Evolutionary conservation across 2,113 vertebrate genomes (phyloP).

Genomic region (Piaya cayana): DNA sequence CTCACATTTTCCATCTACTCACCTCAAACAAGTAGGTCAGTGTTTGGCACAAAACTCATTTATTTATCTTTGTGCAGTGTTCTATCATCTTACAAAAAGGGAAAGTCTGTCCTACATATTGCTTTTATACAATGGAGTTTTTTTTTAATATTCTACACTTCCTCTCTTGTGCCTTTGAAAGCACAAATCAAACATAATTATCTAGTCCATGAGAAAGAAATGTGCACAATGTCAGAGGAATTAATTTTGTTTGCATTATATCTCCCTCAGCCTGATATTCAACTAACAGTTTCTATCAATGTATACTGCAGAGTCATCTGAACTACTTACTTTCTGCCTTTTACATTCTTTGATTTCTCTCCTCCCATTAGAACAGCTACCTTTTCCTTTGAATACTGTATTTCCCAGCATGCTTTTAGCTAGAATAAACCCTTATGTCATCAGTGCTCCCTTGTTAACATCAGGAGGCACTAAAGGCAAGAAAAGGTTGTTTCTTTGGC

Average conservation of each 20-base stretch:
- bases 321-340: not conserved
- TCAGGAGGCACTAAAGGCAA: not conserved
- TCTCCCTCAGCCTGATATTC: not conserved
- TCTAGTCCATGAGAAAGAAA: not conserved
- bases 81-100: not conserved
- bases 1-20: not conserved
- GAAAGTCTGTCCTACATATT: not conserved
- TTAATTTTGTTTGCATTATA: not conserved
- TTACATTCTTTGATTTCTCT: not conserved
- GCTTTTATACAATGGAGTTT: not conserved
- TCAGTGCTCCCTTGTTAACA: not conserved
- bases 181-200: not conserved
- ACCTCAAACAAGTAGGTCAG: not conserved
- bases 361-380: not conserved
- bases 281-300: not conserved
- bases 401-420: not conserved
- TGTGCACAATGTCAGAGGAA: not conserved
- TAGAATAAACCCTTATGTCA: not conserved
- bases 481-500: not conserved
- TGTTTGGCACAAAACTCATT: not conserved
- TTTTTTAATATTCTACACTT: not conserved
- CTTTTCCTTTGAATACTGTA: not conserved
- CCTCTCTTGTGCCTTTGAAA: not conserved
- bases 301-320: not conserved
- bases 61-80: not conserved